Percentiles rank a stretch among this genome's conserved stretches.
These are phyloP conservation scores for Nothocercus nigrocapillus DNA, from an alignment of 2,113 vertebrate species.

Conservation along the genomic window DNA sequence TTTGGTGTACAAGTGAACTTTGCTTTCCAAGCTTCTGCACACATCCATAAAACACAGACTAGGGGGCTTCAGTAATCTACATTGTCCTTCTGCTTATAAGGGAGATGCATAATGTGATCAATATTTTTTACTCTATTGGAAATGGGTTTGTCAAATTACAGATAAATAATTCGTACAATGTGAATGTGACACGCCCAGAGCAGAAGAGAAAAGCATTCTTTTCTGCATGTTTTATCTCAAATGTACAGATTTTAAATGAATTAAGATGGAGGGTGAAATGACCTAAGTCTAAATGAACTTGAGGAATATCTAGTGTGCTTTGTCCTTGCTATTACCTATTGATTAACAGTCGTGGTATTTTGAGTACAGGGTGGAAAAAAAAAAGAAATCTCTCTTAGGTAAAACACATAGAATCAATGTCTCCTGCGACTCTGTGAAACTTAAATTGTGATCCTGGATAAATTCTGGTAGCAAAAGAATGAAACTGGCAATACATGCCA, in stretches of 20 bases:
- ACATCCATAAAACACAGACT: neutral
- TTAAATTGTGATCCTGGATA: neutral
- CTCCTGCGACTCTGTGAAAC: neutral
- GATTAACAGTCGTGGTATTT: neutral
- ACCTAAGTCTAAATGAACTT: neutral
- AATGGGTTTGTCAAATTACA: neutral
- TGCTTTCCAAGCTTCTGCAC: slow-evolving; percentile 7
- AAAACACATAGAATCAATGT: slow-evolving; percentile 9
- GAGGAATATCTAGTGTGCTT: neutral
- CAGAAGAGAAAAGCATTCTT: slow-evolving; percentile 4
- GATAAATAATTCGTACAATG: slow-evolving; percentile 26
- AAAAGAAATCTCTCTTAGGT: neutral
- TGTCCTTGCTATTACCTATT: neutral
- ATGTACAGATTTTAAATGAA: slow-evolving; percentile 12
- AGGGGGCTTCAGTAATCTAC: slow-evolving; percentile 19
- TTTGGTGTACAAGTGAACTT: neutral
- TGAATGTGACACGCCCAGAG: neutral
- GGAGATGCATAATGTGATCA: neutral
- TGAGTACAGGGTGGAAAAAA: neutral
- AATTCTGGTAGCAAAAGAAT: neutral
- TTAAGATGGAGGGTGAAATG: neutral
- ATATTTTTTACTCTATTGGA: neutral
- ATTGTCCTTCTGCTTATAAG: neutral
- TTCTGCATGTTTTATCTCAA: neutral
- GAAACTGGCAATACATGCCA: neutral